These are phyloP conservation scores for Diprion similis DNA, from an alignment of 1,140 invertebrate genomes.

Conservation along the genomic window DNA sequence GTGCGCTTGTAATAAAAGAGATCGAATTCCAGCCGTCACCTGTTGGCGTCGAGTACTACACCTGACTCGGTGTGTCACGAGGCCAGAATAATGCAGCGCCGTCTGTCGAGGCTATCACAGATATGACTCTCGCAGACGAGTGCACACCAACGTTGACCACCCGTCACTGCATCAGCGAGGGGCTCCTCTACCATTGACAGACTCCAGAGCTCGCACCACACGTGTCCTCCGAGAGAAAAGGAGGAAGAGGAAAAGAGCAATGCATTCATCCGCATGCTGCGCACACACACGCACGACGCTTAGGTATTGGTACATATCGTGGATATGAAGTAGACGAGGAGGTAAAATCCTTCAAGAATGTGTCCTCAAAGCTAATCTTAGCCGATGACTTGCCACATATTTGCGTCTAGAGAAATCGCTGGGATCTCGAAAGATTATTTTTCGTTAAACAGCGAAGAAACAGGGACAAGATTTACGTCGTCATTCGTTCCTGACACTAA, in stretches of 20 bases:
- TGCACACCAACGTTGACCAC: neutral
- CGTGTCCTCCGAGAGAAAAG: conserved; percentile 8
- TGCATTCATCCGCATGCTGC: neutral
- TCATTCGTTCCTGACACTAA: conserved; percentile 12
- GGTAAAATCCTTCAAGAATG: neutral
- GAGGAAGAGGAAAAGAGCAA: conserved; percentile 9
- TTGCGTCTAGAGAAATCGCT: neutral
- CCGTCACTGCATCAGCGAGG: neutral
- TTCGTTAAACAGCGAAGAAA: neutral
- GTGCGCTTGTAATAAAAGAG: neutral
- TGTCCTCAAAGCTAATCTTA: neutral
- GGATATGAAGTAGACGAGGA: neutral
- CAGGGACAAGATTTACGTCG: neutral
- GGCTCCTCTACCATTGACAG: neutral
- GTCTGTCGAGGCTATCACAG: neutral
- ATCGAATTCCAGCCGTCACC: neutral
- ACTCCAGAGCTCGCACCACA: neutral
- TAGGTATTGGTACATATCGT: neutral
- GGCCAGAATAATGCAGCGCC: neutral
- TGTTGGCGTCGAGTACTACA: neutral
- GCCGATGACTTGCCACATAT: conserved; percentile 10
- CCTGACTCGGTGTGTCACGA: neutral
- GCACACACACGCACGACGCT: conserved; percentile 1
- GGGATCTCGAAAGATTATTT: conserved; percentile 6
- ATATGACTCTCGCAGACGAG: neutral